These are phyloP conservation scores for Anoplolepis gracilipes DNA, from an alignment of 1,140 invertebrate species.

Conservation along the genomic window DNA sequence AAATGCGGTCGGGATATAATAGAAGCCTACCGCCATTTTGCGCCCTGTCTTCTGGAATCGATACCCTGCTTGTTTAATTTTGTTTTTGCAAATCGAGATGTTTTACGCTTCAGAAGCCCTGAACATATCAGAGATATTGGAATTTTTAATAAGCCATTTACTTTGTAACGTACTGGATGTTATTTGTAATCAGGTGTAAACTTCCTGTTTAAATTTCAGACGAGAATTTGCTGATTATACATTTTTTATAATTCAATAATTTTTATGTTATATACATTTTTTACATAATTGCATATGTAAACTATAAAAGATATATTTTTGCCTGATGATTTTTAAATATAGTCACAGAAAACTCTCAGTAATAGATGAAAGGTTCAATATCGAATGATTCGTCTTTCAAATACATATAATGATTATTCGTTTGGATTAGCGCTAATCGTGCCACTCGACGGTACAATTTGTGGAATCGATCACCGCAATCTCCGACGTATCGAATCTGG, in stretches of 20 bases:
- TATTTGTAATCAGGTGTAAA: too few species aligned
- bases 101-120: neutral
- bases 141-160: constrained; percentile 5
- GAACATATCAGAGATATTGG: neutral
- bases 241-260: too few species aligned
- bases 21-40: constrained; percentile 52
- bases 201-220: too few species aligned
- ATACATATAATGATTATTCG: constrained; percentile 6
- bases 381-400: neutral
- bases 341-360: neutral
- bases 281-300: too few species aligned
- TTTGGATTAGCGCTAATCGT: constrained; percentile 38
- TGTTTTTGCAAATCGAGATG: constrained; percentile 29
- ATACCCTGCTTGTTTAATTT: constrained; percentile 43
- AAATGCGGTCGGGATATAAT: constrained; percentile 49
- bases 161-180: too few species aligned
- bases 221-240: too few species aligned
- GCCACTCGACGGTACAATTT: constrained; percentile 25
- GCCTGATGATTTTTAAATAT: neutral
- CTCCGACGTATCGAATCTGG: constrained; percentile 45
- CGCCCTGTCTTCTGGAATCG: constrained; percentile 40
- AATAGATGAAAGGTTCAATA: neutral
- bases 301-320: neutral
- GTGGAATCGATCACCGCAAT: constrained; percentile 48
- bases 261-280: too few species aligned